phyloP scores from a whole-genome alignment of 2,888 invertebrate species.

The Tinea trinotella region DNA sequence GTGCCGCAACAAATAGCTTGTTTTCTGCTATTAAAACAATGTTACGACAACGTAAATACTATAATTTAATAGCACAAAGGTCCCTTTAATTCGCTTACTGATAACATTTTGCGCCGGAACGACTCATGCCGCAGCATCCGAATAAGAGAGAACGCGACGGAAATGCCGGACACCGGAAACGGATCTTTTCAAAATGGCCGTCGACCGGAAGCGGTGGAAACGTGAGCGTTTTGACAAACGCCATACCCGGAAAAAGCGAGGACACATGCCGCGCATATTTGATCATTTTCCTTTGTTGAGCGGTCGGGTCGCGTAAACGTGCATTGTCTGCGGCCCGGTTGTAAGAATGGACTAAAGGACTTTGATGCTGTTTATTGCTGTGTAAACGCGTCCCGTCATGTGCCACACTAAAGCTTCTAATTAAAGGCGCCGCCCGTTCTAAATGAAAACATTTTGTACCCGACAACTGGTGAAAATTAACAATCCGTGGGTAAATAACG shows the following conservation, averaged over 20 bases:
- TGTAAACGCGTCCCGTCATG: constrained; percentile 26
- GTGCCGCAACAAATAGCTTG: background rate
- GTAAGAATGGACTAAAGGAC: constrained; percentile 21
- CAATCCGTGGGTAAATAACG: constrained; percentile 12
- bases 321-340: constrained; percentile 19
- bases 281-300: constrained; percentile 34
- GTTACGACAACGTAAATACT: background rate
- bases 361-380: constrained; percentile 31
- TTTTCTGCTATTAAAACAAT: background rate
- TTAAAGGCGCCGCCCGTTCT: background rate
- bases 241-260: constrained; percentile 46
- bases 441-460: constrained; percentile 5
- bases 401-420: constrained; percentile 10
- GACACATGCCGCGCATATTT: constrained; percentile 49
- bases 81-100: constrained; percentile 44
- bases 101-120: constrained; percentile 60
- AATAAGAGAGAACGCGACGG: constrained; percentile 40
- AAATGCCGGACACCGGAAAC: constrained; percentile 48
- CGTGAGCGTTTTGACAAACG: constrained; percentile 69
- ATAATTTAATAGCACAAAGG: background rate
- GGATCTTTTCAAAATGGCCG: constrained; percentile 66
- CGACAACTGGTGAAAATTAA: constrained; percentile 11
- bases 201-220: constrained; percentile 56
- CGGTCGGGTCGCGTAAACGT: constrained; percentile 15
- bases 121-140: constrained; percentile 44